phyloP scores from a whole-genome alignment of 1,140 invertebrate species.

The Conus betulinus region DNA sequence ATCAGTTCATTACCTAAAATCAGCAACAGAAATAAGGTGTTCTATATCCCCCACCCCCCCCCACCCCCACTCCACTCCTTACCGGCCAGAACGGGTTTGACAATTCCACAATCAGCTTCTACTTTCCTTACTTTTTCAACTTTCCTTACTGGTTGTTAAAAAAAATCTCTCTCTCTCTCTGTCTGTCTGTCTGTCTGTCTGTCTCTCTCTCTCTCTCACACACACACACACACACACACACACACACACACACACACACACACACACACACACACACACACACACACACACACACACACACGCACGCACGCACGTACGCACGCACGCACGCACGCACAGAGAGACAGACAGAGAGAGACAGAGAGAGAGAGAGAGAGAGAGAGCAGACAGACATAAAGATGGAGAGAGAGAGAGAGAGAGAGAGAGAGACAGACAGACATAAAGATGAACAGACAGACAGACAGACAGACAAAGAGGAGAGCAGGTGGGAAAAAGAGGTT shows the following conservation, averaged over 20 bases:
- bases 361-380: too few relatives aligned
- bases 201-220: neutral
- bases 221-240: conserved; percentile 2
- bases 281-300: conserved; percentile 18
- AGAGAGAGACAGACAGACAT: too few relatives aligned
- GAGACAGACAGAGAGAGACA: neutral
- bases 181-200: neutral
- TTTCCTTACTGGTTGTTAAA: neutral
- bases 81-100: too few relatives aligned
- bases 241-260: neutral
- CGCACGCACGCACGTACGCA: conserved; percentile 5
- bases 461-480: too few relatives aligned
- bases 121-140: too few relatives aligned
- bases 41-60: too few relatives aligned
- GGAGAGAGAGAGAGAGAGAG: too few relatives aligned
- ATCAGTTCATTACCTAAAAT: neutral
- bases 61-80: neutral
- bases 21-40: neutral
- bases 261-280: conserved; percentile 8
- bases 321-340: conserved; percentile 19
- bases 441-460: too few relatives aligned
- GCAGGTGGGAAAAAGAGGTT: too few relatives aligned
- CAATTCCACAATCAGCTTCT: too few relatives aligned
- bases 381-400: too few relatives aligned
- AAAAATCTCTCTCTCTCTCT: neutral